Evolutionary conservation across 1,140 invertebrate genomes (phyloP).

Genomic region (Drosophila baimaii): DNA sequence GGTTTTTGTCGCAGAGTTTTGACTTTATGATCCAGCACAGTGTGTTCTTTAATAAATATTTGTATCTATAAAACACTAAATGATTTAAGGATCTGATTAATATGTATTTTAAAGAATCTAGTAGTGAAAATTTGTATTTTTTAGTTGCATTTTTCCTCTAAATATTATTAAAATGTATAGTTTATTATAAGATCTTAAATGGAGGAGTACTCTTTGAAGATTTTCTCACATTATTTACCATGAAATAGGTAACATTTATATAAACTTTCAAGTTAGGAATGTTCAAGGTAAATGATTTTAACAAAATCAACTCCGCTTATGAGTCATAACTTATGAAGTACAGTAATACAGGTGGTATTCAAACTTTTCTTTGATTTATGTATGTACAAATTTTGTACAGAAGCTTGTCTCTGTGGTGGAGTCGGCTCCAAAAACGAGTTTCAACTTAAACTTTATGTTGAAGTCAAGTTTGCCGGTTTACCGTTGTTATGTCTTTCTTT

Average conservation of each 20-base stretch:
- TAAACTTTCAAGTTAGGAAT: neutral
- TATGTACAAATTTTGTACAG: neutral
- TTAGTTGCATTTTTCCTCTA: too few species aligned
- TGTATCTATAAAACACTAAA: neutral
- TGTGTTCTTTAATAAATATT: neutral
- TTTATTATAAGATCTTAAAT: too few species aligned
- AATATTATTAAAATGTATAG: too few species aligned
- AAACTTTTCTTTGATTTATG: neutral
- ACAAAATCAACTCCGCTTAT: neutral
- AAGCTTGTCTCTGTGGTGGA: neutral
- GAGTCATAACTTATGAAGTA: neutral
- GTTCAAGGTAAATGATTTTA: too few species aligned
- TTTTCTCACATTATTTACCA: neutral
- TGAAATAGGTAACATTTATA: too few species aligned
- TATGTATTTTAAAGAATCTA: too few species aligned
- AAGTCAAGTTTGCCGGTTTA: slow-evolving; percentile 35
- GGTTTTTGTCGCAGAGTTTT: neutral
- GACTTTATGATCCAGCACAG: neutral
- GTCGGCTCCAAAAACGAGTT: slow-evolving; percentile 16
- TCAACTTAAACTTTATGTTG: slow-evolving; percentile 21
- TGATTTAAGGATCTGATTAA: neutral
- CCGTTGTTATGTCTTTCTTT: slow-evolving; percentile 16
- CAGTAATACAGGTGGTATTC: neutral
- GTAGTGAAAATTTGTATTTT: too few species aligned
- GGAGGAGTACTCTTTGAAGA: too few species aligned